Base-by-base conservation (phyloP, 2,888 invertebrate species). In the Athalia circularis region DNA sequence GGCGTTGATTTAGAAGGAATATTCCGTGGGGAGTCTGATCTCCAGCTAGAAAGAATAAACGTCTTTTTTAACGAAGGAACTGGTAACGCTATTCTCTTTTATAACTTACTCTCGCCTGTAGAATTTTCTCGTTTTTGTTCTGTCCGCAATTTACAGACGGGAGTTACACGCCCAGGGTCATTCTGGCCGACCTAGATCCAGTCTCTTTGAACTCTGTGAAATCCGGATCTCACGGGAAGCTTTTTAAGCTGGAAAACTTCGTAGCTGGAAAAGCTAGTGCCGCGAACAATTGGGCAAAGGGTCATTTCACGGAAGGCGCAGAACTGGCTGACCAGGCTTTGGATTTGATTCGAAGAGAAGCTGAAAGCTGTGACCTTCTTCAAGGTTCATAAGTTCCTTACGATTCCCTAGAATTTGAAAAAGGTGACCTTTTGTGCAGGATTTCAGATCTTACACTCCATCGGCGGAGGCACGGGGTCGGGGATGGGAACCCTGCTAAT, bases 291-390 rank as follows among this genome's bases (percentile, higher is more conserved):
- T 91, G 91, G 93, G 94, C 94, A 29, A 94, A 94, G 89, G 96
- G 98, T 13, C 97, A 97, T 87, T 97, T 97, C 91, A 97, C 97
- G n/a, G 97, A 97, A 91, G 97, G 97, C 78, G 97, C 93, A 83
- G 97, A 95, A 90, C 93, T 94, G 88, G 97, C 94, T 88, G 98
- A 96, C 91, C 94, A 97, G 62, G 96, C 96, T 1, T 91, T 96
- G 83, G 96, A 96, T 90, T 96, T 96, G 54, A 96, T 96, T 29
- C 92, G 96, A 82, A 96, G 96, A 90, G 96, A 96, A 90, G 96
- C 95, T 88, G 97, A 98, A 92, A 94, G 96, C 92, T 95, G 98
- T 92, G 98, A 99, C 91, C 98, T 98, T 85, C 93, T 96, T 80
- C 94, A 95, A 90, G 96, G 96, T 84, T 15, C 8, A 45, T n/a